Evolutionary conservation across 2,797 vertebrate genomes (phyloP), one percentile per base, ranked within the genome.

Genomic region (Cetoscarus ocellatus): DNA sequence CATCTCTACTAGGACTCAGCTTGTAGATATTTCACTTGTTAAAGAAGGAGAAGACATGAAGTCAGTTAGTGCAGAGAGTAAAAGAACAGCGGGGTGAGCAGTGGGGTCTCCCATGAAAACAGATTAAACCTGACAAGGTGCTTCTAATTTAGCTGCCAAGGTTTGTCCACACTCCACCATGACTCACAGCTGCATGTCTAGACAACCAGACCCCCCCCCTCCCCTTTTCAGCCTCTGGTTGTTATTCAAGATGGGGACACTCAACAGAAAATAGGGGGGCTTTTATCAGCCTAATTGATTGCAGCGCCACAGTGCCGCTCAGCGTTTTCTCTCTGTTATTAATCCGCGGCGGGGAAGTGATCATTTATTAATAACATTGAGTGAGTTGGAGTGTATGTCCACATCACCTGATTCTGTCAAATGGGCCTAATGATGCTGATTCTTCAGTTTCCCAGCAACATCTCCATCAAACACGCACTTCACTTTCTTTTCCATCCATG

Each of bases 251-350:
- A 84, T 74, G 70, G 73, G 81, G 74, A 80, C 81, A 77, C 68
- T 67, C 0, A 56, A 76, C 75, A 55, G 79, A 79, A 85, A 83
- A 76, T 35, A 3, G 42, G 75, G 72, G 55, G 56, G 63, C 74
- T 80, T 85, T 87, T 80, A 83, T 83, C 79, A 75, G 77, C 64
- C 49, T 82, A 82, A 88, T 85, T 86, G 82, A 87, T 87, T 82
- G 35, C 6, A 75, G 74, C n/a, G 54, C 48, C 11, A 58, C 72
- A 12, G 57, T 45, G 53, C 58, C 54, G 49, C 15, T 8, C 39
- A 17, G 63, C 36, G n/a, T 44, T 70, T 72, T 67, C 14, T 43
- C 56, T 67, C 61, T 14, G 67, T 82, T 83, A 85, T 76, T 79
- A 84, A 83, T 76, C 65, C 61, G 43, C 7, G 0, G 62, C 18